Base-by-base conservation (phyloP, 2,113 vertebrate species). In the Oreochromis aureus region DNA sequence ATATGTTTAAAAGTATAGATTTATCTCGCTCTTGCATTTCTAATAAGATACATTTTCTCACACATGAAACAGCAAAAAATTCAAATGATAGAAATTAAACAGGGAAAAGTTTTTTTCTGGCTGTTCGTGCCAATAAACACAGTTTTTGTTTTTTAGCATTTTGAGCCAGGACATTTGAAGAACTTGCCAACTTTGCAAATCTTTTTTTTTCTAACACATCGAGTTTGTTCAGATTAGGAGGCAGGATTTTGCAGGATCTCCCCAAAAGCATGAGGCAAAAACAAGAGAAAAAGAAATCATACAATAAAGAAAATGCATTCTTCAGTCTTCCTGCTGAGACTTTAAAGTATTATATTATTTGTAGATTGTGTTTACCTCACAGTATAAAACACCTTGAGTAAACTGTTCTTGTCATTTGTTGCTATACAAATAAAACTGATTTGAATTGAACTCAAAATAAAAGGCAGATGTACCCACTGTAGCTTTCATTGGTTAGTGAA, bases 121-220 rank as follows among this genome's bases (percentile, higher is more conserved):
- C 15, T 32, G 5, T 32, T 32, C 9, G 5, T 61, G 27, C 9
- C 58, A 32, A 59, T 59, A 27, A 59, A 32, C 24, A 15, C 7
- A 39, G 4, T 66, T 59, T 59, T 30, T 0, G 5, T 59, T 59
- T 59, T 59, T 59, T 2, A 59, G 56, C 56, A 59, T 32, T 63
- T 11, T 63, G 32, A 36, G 6, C 6, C 54, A 55, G n/a, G 54
- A 56, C 22, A 13, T 56, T 13, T 56, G 2, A 56, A 56, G 3
- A 24, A 56, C 3, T 56, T 24, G 2, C 10, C 22, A 24, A 56
- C n/a, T 24, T 56, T 12, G n/a, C n/a, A 55, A 55, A 55, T 0
- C 54, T 22, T 55, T 55, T 6, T 48, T 54, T 53, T n/a, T 2
- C 54, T 55, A 55, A 24, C 54, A 12, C 54, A 55, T 12, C n/a